These are phyloP conservation scores for Diplodus puntazzo DNA, from an alignment of 2,797 vertebrate species.

Conservation along the genomic window DNA sequence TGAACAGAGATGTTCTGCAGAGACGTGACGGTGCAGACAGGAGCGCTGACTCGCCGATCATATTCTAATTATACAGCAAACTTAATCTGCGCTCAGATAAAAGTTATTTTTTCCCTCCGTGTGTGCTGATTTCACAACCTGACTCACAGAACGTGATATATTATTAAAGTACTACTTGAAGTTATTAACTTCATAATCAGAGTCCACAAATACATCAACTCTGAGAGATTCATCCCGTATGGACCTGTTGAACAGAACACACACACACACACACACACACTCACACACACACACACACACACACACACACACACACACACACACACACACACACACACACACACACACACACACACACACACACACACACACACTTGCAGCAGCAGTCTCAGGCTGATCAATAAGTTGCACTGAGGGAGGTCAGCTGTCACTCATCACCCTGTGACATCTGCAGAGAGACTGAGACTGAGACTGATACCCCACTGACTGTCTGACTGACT, in stretches of 20 bases:
- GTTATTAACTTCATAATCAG: neutral
- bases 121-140: no score
- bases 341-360: neutral
- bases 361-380: conserved; percentile 10
- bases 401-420: conserved; percentile 73
- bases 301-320: neutral
- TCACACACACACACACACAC: neutral
- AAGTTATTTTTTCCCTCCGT: no score
- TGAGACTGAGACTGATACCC: conserved; percentile 39
- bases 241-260: conserved; percentile 37
- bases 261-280: no score
- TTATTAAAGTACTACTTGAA: no score
- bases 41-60: no score
- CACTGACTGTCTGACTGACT: conserved; percentile 22
- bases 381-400: conserved; percentile 68
- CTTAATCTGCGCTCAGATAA: no score
- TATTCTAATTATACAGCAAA: no score
- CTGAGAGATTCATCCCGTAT: neutral
- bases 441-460: conserved; percentile 64
- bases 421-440: conserved; percentile 74
- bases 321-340: neutral
- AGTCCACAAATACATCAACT: neutral
- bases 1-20: no score
- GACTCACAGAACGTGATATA: no score
- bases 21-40: no score